Conservation (phyloP, 2,797 vertebrate genomes). For the Chlorospingus semifuscus region DNA sequence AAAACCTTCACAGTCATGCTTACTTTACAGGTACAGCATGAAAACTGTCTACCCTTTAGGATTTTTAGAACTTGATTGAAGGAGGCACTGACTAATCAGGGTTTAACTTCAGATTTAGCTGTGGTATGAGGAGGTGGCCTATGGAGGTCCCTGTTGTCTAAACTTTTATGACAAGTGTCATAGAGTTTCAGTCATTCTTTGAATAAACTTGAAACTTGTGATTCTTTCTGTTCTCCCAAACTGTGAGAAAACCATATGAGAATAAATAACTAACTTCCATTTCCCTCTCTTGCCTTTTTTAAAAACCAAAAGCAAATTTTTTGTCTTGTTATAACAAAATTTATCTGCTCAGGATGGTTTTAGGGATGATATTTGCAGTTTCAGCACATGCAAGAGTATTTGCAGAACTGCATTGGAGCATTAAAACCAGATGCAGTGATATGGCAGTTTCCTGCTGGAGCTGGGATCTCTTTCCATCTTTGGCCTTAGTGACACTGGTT, state of each 20-base stretch:
- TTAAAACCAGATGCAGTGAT: not conserved
- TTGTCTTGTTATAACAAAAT: not conserved
- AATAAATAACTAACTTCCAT: not conserved
- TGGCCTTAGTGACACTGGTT: not conserved
- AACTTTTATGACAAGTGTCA: not conserved
- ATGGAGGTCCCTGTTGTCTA: not conserved
- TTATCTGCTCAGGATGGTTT: not conserved
- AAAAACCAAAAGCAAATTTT: not conserved
- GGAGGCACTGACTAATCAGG: not conserved
- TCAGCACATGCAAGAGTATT: not conserved
- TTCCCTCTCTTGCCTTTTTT: not conserved
- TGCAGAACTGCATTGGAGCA: not conserved
- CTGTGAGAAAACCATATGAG: not conserved
- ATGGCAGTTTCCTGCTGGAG: not conserved
- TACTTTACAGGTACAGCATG: fast-evolving
- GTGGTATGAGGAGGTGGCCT: fast-evolving
- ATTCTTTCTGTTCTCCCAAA: not conserved
- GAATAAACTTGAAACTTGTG: not conserved
- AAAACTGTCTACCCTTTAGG: not conserved
- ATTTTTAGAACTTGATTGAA: not conserved
- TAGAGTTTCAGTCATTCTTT: not conserved
- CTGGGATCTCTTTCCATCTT: not conserved
- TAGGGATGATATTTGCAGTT: not conserved
- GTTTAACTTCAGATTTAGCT: not conserved
- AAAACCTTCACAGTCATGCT: not conserved